These are phyloP conservation scores for Neotoma lepida DNA, from an alignment of 2,113 vertebrate species.

Conservation along the genomic window DNA sequence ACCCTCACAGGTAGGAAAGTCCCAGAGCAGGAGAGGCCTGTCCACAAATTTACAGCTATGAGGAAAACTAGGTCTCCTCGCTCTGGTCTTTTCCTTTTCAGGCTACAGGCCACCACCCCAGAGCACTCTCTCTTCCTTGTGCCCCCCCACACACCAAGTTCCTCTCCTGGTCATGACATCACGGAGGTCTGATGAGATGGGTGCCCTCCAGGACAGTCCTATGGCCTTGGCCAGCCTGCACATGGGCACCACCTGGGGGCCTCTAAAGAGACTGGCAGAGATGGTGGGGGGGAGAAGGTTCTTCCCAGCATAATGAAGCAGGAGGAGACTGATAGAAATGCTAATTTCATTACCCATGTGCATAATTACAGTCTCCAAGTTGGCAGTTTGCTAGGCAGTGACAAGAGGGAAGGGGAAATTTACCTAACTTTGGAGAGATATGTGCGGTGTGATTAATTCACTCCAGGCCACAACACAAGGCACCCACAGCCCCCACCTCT, in stretches of 20 bases:
- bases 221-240: background rate
- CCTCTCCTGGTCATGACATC: background rate
- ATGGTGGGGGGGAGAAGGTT: conserved; percentile 16
- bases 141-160: background rate
- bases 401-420: conserved; percentile 78
- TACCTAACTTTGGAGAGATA: conserved; percentile 80
- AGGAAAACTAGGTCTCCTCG: background rate
- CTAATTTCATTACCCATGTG: conserved; percentile 83
- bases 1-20: background rate
- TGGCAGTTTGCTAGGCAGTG: conserved; percentile 82
- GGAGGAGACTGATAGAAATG: conserved; percentile 76
- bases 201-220: background rate
- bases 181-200: background rate
- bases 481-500: background rate
- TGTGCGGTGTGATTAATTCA: conserved; percentile 30
- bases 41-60: background rate
- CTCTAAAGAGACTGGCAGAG: background rate
- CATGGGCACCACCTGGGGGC: background rate
- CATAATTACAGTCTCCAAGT: conserved; percentile 80
- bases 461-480: background rate
- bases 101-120: background rate
- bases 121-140: too few relatives aligned
- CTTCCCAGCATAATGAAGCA: conserved; percentile 42
- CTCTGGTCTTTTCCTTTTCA: background rate
- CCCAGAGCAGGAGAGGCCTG: background rate